Conservation (phyloP, 2,113 vertebrate species). For the Odocoileus hemionus region DNA sequence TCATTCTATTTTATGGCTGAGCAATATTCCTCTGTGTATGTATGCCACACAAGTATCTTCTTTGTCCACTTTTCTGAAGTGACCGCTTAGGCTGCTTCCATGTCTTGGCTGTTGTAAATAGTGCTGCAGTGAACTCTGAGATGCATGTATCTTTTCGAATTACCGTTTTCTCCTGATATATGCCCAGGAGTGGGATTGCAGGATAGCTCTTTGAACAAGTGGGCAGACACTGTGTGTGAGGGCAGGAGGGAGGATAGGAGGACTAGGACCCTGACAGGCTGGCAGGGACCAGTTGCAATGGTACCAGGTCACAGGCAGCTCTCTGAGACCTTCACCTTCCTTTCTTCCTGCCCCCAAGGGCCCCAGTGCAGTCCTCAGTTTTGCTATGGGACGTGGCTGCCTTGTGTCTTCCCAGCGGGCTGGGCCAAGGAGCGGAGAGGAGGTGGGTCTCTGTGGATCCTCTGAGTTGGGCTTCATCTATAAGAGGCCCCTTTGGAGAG, state of each 20-base stretch:
- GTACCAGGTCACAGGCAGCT: background rate
- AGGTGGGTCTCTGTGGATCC: background rate
- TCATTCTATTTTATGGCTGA: background rate
- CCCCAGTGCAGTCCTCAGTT: background rate
- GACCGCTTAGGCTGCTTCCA: background rate
- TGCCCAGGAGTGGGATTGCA: background rate
- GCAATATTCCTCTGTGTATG: background rate
- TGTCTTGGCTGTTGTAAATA: background rate
- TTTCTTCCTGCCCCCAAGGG: background rate
- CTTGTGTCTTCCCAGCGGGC: background rate
- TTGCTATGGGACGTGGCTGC: background rate
- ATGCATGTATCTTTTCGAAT: fast-evolving
- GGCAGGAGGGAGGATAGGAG: background rate
- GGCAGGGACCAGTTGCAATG: background rate
- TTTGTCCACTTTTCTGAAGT: background rate
- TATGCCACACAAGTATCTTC: background rate
- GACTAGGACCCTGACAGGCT: no score
- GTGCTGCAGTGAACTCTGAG: background rate
- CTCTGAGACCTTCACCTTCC: background rate
- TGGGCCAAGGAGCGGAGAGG: background rate
- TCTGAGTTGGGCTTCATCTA: background rate
- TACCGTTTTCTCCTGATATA: background rate
- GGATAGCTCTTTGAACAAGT: background rate
- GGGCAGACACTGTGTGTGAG: fast-evolving
- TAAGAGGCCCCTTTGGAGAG: background rate